Conservation (phyloP, 2,113 vertebrate species). For the Cololabis saira region DNA sequence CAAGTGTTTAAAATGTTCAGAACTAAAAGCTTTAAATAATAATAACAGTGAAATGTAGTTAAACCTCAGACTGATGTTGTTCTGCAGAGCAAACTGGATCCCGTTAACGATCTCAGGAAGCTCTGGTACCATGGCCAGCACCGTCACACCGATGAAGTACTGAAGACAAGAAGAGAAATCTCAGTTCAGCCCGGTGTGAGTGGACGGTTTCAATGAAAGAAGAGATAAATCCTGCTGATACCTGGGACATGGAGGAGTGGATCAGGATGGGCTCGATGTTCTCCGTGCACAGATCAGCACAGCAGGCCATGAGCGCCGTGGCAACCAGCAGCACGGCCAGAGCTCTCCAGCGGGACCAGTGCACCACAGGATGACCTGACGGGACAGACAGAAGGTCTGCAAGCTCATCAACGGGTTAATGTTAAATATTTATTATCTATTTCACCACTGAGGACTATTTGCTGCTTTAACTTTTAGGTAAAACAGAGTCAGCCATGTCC, state of each 20-base stretch:
- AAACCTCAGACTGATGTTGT: slow-evolving; percentile 91
- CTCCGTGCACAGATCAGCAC: slow-evolving; percentile 87
- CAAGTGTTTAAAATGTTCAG: neutral
- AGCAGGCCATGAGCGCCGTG: slow-evolving; percentile 88
- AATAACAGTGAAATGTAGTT: neutral
- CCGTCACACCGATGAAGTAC: slow-evolving; percentile 90
- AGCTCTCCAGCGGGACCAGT: slow-evolving; percentile 86
- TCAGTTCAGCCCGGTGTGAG: neutral
- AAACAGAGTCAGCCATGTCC: too few species aligned
- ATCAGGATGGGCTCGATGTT: slow-evolving; percentile 88
- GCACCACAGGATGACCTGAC: slow-evolving; percentile 80
- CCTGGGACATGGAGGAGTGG: slow-evolving; percentile 85
- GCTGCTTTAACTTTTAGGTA: too few species aligned
- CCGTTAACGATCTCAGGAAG: slow-evolving; percentile 91
- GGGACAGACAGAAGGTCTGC: neutral
- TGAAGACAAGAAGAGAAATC: slow-evolving; percentile 45
- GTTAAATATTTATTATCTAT: slow-evolving; percentile 2
- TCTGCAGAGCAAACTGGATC: slow-evolving; percentile 91
- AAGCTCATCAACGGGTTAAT: neutral
- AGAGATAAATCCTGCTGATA: slow-evolving; percentile 33
- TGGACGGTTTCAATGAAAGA: too few species aligned
- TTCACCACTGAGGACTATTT: neutral
- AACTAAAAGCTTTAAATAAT: neutral
- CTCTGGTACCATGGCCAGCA: slow-evolving; percentile 90
- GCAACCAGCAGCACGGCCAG: slow-evolving; percentile 85